Evolutionary conservation across 2,888 invertebrate genomes (phyloP).

Genomic region (Mesochorus sp.): DNA sequence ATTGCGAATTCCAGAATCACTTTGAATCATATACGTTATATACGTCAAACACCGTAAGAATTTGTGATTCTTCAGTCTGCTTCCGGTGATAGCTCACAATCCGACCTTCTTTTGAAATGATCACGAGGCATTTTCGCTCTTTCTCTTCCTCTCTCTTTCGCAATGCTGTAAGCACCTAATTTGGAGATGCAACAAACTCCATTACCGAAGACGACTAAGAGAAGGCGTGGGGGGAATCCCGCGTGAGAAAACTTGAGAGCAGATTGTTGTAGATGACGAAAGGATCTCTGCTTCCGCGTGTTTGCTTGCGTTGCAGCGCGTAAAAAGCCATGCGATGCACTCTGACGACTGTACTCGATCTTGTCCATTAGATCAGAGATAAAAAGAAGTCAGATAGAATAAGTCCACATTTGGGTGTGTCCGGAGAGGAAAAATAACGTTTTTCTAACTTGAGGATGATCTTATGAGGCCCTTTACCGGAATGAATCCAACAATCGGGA

Average conservation of each 20-base stretch:
- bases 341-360: not conserved
- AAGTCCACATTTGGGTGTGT: conserved; percentile 22
- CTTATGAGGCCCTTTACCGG: conserved; percentile 1
- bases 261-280: conserved; percentile 35
- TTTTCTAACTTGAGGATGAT: not conserved
- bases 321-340: conserved; percentile 10
- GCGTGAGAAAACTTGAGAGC: not conserved
- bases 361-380: conserved; percentile 23
- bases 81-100: conserved; percentile 62
- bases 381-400: conserved; percentile 44
- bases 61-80: conserved; percentile 11
- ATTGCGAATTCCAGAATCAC: not conserved
- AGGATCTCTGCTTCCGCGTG: not conserved
- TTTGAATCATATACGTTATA: conserved; percentile 1
- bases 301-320: not conserved
- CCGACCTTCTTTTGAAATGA: conserved; percentile 55
- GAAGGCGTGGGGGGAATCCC: not conserved
- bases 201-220: conserved; percentile 53
- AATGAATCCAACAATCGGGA: conserved; percentile 54
- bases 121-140: conserved; percentile 33
- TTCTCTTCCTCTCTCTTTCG: not conserved
- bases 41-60: not conserved
- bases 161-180: conserved; percentile 58
- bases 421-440: conserved; percentile 1
- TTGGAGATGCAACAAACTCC: conserved; percentile 65